phyloP scores from a whole-genome alignment of 2,888 invertebrate species.

The Brachyopa scutellaris region DNA sequence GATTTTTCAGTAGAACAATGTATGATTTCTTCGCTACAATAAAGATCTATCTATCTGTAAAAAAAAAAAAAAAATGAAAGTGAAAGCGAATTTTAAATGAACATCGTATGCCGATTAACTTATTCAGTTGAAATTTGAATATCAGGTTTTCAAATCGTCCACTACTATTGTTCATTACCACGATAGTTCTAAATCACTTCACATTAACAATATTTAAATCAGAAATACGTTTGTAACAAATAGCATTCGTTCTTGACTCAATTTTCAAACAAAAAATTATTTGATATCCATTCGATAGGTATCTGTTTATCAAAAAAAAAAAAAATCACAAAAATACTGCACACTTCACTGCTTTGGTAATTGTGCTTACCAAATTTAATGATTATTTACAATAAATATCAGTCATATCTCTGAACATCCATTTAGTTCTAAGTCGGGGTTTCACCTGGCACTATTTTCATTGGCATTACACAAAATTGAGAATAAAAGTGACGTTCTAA shows the following conservation, averaged over 20 bases:
- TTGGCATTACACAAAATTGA: not conserved
- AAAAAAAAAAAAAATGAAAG: too few relatives aligned
- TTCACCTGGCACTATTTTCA: not conserved
- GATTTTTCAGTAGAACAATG: too few relatives aligned
- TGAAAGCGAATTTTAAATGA: too few relatives aligned
- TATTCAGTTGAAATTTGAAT: too few relatives aligned
- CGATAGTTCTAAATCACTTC: too few relatives aligned
- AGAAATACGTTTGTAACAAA: too few relatives aligned
- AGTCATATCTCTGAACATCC: not conserved
- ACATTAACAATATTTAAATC: too few relatives aligned
- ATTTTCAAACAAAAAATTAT: not conserved
- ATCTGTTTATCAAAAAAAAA: not conserved
- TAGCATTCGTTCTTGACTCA: constrained; percentile 1
- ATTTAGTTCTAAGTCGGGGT: not conserved
- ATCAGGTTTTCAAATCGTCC: too few relatives aligned
- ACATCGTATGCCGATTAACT: too few relatives aligned
- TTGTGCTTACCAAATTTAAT: not conserved
- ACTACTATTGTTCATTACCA: too few relatives aligned
- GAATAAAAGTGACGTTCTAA: not conserved
- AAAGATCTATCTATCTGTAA: too few relatives aligned
- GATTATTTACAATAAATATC: constrained; percentile 1
- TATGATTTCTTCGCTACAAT: too few relatives aligned
- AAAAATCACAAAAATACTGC: not conserved
- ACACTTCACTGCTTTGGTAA: not conserved
- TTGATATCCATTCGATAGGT: not conserved